These are phyloP conservation scores for Phyllotreta cruciferae DNA, from an alignment of 2,888 invertebrate genomes.

Conservation along the genomic window DNA sequence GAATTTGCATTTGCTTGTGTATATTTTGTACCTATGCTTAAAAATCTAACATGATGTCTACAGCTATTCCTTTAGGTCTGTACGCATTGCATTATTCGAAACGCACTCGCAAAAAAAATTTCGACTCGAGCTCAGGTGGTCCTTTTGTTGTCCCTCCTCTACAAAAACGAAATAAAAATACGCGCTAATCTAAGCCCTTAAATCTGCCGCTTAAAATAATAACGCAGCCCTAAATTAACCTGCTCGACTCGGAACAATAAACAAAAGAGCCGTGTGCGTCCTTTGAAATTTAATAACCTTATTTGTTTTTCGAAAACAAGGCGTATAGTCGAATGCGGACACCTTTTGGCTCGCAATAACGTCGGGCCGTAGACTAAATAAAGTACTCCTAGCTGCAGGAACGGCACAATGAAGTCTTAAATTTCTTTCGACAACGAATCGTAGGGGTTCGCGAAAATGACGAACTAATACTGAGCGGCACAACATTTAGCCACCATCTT, in stretches of 20 bases:
- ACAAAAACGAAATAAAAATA: constrained; percentile 17
- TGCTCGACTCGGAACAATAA: constrained; percentile 35
- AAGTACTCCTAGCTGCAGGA: constrained; percentile 40
- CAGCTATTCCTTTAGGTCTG: neutral
- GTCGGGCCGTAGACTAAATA: constrained; percentile 43
- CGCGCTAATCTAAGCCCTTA: constrained; percentile 25
- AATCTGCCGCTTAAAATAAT: constrained; percentile 29
- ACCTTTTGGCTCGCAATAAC: constrained; percentile 39
- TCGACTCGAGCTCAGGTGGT: constrained; percentile 19
- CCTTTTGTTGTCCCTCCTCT: constrained; percentile 13
- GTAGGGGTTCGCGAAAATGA: constrained; percentile 43
- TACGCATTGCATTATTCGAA: too few relatives aligned
- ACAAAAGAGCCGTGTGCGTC: constrained; percentile 34
- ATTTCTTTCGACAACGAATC: constrained; percentile 48
- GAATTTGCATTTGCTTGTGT: too few relatives aligned
- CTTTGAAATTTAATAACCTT: constrained; percentile 39
- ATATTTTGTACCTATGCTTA: too few relatives aligned
- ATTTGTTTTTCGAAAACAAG: constrained; percentile 37
- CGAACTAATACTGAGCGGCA: constrained; percentile 47
- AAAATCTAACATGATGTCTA: neutral
- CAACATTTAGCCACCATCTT: neutral
- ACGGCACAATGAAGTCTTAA: constrained; percentile 48
- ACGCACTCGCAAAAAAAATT: neutral
- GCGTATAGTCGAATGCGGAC: constrained; percentile 37
- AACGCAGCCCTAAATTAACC: constrained; percentile 34